Conservation (phyloP, 2,888 invertebrate genomes). For the Meta bourneti region DNA sequence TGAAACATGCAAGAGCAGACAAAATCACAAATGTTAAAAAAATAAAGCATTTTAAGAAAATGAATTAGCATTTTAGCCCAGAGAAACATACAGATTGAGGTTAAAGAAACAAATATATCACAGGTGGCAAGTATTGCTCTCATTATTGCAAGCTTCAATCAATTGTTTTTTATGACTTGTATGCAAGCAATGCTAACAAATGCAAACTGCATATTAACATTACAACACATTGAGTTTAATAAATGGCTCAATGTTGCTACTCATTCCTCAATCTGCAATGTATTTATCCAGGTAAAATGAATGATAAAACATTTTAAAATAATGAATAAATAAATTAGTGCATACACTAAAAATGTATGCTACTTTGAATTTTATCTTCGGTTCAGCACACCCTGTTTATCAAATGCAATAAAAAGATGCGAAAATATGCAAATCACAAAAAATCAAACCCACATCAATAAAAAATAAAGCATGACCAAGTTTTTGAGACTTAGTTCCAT, state of each 20-base stretch:
- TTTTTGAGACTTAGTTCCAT: constrained; percentile 15
- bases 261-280: constrained; percentile 3
- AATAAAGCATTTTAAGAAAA: neutral
- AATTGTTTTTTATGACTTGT: neutral
- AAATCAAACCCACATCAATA: constrained; percentile 1
- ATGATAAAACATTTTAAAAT: neutral
- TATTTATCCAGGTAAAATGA: neutral
- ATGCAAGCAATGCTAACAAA: neutral
- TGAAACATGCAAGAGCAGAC: neutral
- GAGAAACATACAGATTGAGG: neutral
- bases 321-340: neutral
- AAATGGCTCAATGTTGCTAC: neutral
- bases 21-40: neutral
- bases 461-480: constrained; percentile 20
- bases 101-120: constrained; percentile 33
- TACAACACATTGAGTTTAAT: neutral
- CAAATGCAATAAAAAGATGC: neutral
- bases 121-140: constrained; percentile 56
- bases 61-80: neutral
- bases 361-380: neutral
- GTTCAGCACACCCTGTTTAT: constrained; percentile 9
- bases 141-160: constrained; percentile 39
- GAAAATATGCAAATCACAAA: constrained; percentile 8
- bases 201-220: neutral
- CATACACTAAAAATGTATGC: neutral